Evolutionary conservation across 2,888 invertebrate genomes (phyloP).

Genomic region (Apantesis nais): DNA sequence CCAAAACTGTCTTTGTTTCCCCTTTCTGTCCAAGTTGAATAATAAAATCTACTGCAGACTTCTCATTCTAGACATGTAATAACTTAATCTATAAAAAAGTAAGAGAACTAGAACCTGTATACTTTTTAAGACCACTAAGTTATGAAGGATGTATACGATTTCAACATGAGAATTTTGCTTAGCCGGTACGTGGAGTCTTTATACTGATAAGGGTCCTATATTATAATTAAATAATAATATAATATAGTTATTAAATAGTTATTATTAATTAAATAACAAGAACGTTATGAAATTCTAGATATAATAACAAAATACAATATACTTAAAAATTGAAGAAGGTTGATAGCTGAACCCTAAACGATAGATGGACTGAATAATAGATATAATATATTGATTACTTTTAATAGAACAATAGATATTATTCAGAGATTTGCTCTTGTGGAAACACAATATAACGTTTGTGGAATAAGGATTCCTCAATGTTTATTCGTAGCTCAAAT

Average conservation of each 20-base stretch:
- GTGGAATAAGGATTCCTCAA: too few species aligned
- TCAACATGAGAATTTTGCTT: constrained; percentile 38
- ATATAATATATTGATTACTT: constrained; percentile 5
- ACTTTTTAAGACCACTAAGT: constrained; percentile 31
- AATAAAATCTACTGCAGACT: constrained; percentile 71
- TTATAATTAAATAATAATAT: too few species aligned
- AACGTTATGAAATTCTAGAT: background rate
- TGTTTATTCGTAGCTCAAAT: too few species aligned
- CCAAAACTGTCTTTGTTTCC: constrained; percentile 80
- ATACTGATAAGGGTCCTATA: constrained; percentile 35
- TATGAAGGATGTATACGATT: constrained; percentile 31
- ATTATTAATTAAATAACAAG: too few species aligned
- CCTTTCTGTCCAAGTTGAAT: constrained; percentile 76
- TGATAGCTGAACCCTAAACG: background rate
- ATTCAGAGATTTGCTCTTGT: too few species aligned
- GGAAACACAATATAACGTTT: too few species aligned
- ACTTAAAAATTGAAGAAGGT: background rate
- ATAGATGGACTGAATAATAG: background rate
- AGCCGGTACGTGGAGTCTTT: constrained; percentile 35
- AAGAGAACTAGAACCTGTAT: constrained; percentile 34
- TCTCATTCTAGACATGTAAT: constrained; percentile 59
- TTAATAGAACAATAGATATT: too few species aligned
- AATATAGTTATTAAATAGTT: too few species aligned
- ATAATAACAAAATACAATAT: background rate
- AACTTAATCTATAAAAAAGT: constrained; percentile 57